Conservation (phyloP, 2,113 vertebrate species). For the Mustela lutreola region DNA sequence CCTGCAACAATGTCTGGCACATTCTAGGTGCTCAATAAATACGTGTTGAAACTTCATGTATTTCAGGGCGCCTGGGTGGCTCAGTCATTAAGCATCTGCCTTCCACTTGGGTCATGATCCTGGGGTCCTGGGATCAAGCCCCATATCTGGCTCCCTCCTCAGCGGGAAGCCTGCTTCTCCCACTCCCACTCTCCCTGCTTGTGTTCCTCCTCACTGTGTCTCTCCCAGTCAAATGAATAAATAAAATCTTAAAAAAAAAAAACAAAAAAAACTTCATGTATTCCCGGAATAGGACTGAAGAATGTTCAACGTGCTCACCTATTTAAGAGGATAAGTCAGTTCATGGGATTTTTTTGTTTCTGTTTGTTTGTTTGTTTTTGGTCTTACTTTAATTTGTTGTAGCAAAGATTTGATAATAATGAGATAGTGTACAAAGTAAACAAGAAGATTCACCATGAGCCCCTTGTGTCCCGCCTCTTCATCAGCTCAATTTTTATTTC, state of each 20-base stretch:
- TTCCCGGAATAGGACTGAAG: neutral
- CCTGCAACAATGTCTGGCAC: neutral
- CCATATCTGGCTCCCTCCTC: too few relatives aligned
- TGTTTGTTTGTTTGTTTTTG: neutral
- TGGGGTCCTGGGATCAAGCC: too few relatives aligned
- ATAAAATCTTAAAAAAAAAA: too few relatives aligned
- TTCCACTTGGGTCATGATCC: too few relatives aligned
- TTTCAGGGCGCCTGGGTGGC: too few relatives aligned
- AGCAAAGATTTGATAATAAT: conserved; percentile 38
- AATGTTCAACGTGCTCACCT: neutral
- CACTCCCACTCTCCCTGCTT: too few relatives aligned
- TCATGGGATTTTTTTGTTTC: neutral
- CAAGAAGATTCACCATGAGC: conserved; percentile 8
- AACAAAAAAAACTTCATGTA: neutral
- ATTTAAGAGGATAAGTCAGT: conserved; percentile 19
- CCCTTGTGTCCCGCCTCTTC: conserved; percentile 27
- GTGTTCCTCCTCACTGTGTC: too few relatives aligned
- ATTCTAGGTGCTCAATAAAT: neutral
- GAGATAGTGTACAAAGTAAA: neutral
- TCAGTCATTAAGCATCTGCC: too few relatives aligned
- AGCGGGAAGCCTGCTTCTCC: too few relatives aligned
- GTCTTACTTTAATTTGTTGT: conserved; percentile 26
- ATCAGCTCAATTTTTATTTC: conserved; percentile 42
- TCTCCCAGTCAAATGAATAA: too few relatives aligned
- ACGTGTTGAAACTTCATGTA: neutral